Percentiles rank a stretch among this genome's conserved stretches.
Evolutionary conservation across 2,797 vertebrate genomes (phyloP).

Genomic region (Cottoperca gobio): DNA sequence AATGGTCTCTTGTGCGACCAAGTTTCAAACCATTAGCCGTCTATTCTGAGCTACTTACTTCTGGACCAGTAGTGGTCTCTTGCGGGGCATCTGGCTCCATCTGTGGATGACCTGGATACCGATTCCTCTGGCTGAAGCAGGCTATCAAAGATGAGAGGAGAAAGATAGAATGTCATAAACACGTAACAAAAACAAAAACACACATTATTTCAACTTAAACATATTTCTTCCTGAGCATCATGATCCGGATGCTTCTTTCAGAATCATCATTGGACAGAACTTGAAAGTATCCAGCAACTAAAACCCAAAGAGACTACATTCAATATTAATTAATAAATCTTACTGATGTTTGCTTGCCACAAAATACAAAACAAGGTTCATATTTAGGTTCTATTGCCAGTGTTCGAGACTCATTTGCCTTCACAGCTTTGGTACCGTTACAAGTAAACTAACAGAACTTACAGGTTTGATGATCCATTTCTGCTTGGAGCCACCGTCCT

Average conservation of each 20-base stretch:
- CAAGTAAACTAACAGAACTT: slow-evolving; percentile 13
- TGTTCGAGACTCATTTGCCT: neutral
- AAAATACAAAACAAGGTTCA: neutral
- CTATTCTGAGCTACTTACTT: slow-evolving; percentile 56
- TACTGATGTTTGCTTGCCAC: neutral
- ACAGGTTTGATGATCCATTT: slow-evolving; percentile 99
- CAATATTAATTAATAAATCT: neutral
- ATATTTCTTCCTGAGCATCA: neutral
- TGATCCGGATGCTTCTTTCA: neutral
- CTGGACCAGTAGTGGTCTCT: slow-evolving; percentile 94
- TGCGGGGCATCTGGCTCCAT: slow-evolving; percentile 98
- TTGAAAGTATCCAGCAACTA: neutral
- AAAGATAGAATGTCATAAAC: neutral
- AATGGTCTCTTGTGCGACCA: neutral
- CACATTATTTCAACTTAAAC: neutral
- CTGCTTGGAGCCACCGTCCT: slow-evolving; percentile 87
- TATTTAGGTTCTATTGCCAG: neutral
- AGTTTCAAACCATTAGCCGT: neutral
- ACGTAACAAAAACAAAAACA: too few relatives aligned
- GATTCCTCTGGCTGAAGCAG: slow-evolving; percentile 95
- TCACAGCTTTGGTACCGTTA: neutral
- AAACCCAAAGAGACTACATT: neutral
- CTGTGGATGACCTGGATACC: slow-evolving; percentile 99
- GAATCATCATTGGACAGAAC: neutral
- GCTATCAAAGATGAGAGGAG: slow-evolving; percentile 77